These are phyloP conservation scores for Drosophila murphyi DNA, from an alignment of 1,140 invertebrate genomes.

Conservation along the genomic window DNA sequence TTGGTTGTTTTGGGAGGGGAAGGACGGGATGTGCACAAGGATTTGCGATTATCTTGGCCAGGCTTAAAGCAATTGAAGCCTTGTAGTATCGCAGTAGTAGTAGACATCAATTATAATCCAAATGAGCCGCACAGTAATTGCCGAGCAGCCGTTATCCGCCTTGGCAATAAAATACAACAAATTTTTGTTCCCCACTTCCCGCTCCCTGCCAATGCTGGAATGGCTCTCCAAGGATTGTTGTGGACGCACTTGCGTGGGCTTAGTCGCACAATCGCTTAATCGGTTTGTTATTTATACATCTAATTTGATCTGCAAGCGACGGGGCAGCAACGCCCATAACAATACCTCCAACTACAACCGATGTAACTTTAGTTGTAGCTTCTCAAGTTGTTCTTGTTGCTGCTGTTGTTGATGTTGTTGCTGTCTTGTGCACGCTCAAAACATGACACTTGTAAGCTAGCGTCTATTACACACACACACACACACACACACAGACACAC, in stretches of 20 bases:
- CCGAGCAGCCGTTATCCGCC: constrained; percentile 64
- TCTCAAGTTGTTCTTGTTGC: constrained; percentile 23
- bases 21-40: background rate
- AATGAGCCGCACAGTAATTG: constrained; percentile 74
- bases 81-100: background rate
- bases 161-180: constrained; percentile 75
- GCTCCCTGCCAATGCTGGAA: constrained; percentile 3
- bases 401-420: constrained; percentile 23
- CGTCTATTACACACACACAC: constrained; percentile 52
- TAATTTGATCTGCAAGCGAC: constrained; percentile 79
- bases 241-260: constrained; percentile 53
- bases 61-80: constrained; percentile 56
- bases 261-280: constrained; percentile 78
- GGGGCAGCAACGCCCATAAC: constrained; percentile 53
- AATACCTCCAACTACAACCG: constrained; percentile 26
- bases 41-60: constrained; percentile 58
- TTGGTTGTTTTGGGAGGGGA: constrained; percentile 1
- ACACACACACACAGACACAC: constrained; percentile 13
- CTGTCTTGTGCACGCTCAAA: constrained; percentile 35
- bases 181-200: constrained; percentile 30
- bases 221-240: constrained; percentile 34
- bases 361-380: constrained; percentile 31
- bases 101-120: constrained; percentile 80
- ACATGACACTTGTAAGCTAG: constrained; percentile 79
- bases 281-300: constrained; percentile 82